Conservation (phyloP, 1,140 invertebrate species). For the Achroia grisella region DNA sequence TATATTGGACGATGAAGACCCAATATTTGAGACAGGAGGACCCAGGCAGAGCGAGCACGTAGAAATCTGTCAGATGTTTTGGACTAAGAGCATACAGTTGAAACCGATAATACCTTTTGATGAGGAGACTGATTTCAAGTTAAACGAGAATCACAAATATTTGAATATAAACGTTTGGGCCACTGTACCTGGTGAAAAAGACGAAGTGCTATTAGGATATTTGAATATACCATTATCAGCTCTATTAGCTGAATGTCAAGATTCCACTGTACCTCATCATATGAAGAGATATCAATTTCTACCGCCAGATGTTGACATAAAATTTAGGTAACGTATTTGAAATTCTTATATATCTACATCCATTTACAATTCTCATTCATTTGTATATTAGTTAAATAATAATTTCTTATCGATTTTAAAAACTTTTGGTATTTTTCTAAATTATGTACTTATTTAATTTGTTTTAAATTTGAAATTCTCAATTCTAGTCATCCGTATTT, state of each 20-base stretch:
- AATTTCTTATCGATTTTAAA: too few species aligned
- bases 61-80: slow-evolving; percentile 71
- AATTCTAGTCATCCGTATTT: too few species aligned
- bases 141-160: slow-evolving; percentile 81
- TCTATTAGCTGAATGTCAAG: slow-evolving; percentile 85
- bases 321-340: slow-evolving; percentile 72
- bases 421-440: too few species aligned
- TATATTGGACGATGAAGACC: slow-evolving; percentile 44
- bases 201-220: slow-evolving; percentile 83
- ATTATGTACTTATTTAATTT: too few species aligned
- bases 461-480: too few species aligned
- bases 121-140: slow-evolving; percentile 83
- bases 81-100: slow-evolving; percentile 61
- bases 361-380: too few species aligned
- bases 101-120: slow-evolving; percentile 80
- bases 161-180: slow-evolving; percentile 90
- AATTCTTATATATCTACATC: not conserved
- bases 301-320: slow-evolving; percentile 79
- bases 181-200: slow-evolving; percentile 73
- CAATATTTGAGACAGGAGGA: slow-evolving; percentile 51
- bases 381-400: too few species aligned
- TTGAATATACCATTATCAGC: slow-evolving; percentile 86
- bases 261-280: slow-evolving; percentile 86
- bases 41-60: slow-evolving; percentile 59
- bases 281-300: slow-evolving; percentile 83